Evolutionary conservation across 2,797 vertebrate genomes (phyloP).

Genomic region (Scomberomorus guttatus): DNA sequence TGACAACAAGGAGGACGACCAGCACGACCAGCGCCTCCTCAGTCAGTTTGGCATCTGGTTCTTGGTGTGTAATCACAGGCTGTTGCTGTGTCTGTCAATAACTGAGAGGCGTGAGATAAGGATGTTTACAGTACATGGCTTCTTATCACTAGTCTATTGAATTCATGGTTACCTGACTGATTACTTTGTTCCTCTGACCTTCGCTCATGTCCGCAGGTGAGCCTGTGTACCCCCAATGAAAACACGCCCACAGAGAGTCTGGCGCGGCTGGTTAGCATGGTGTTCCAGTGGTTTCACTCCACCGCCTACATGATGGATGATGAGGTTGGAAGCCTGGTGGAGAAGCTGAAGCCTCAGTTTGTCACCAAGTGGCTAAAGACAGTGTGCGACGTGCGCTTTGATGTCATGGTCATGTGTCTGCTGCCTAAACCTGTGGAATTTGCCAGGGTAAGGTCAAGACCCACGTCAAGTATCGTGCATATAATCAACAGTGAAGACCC

Average conservation of each 20-base stretch:
- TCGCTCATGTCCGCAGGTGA: slow-evolving; percentile 86
- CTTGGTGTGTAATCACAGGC: slow-evolving; percentile 87
- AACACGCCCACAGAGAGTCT: slow-evolving; percentile 98
- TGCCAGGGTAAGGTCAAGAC: slow-evolving; percentile 90
- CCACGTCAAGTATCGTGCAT: neutral
- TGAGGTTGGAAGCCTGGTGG: slow-evolving; percentile 98
- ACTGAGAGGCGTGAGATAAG: slow-evolving; percentile 43
- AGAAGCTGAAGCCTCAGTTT: slow-evolving; percentile 99
- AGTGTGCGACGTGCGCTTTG: slow-evolving; percentile 97
- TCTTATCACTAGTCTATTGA: slow-evolving; percentile 34
- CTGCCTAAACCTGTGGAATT: slow-evolving; percentile 99
- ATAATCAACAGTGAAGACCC: too few relatives aligned
- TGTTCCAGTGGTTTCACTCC: slow-evolving; percentile 99
- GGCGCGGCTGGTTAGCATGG: slow-evolving; percentile 98
- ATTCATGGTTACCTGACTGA: slow-evolving; percentile 18
- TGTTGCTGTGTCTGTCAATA: slow-evolving; percentile 48
- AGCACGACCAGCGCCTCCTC: slow-evolving; percentile 97
- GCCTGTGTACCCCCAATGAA: slow-evolving; percentile 97
- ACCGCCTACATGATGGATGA: slow-evolving; percentile 99
- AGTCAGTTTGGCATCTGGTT: slow-evolving; percentile 99
- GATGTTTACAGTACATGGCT: slow-evolving; percentile 6
- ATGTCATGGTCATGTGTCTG: slow-evolving; percentile 99
- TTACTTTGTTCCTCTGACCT: slow-evolving; percentile 30
- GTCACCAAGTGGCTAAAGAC: slow-evolving; percentile 99
- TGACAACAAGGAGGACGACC: slow-evolving; percentile 99